These are phyloP conservation scores for Physella acuta DNA, from an alignment of 1,140 invertebrate species.

Conservation along the genomic window DNA sequence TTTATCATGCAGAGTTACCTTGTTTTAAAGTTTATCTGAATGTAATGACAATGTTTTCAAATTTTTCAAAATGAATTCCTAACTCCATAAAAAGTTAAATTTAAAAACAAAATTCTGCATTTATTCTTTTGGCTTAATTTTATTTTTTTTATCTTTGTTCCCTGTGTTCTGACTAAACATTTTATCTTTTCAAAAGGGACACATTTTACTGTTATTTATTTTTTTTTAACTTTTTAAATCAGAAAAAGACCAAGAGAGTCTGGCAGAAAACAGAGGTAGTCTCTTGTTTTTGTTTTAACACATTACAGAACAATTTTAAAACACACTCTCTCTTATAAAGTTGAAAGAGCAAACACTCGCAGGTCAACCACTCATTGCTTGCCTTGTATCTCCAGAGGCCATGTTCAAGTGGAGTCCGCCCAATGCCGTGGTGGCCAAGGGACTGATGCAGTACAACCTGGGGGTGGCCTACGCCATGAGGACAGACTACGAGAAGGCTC, in stretches of 20 bases:
- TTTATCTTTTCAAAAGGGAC: too few relatives aligned
- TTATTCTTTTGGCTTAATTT: too few relatives aligned
- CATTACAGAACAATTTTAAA: not conserved
- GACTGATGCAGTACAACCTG: conserved; percentile 77
- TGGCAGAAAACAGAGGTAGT: conserved; percentile 20
- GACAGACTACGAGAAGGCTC: conserved; percentile 76
- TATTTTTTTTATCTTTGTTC: too few relatives aligned
- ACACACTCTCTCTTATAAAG: not conserved
- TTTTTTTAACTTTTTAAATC: not conserved
- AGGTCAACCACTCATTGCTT: not conserved
- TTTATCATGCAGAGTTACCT: too few relatives aligned
- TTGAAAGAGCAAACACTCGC: not conserved
- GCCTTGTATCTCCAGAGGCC: conserved; percentile 41
- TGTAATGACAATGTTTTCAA: too few relatives aligned
- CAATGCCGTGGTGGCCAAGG: conserved; percentile 68
- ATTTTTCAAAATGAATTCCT: too few relatives aligned
- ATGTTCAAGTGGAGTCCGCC: conserved; percentile 69
- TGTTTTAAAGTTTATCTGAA: too few relatives aligned
- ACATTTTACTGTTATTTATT: too few relatives aligned
- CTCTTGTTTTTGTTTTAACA: not conserved
- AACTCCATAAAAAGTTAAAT: too few relatives aligned
- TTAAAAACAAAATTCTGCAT: too few relatives aligned
- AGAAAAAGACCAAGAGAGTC: conserved; percentile 24
- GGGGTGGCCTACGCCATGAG: conserved; percentile 76
- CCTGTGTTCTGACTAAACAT: too few relatives aligned